Evolutionary conservation across 2,113 vertebrate species (phyloP).

Genomic region (Baryphthengus martii): DNA sequence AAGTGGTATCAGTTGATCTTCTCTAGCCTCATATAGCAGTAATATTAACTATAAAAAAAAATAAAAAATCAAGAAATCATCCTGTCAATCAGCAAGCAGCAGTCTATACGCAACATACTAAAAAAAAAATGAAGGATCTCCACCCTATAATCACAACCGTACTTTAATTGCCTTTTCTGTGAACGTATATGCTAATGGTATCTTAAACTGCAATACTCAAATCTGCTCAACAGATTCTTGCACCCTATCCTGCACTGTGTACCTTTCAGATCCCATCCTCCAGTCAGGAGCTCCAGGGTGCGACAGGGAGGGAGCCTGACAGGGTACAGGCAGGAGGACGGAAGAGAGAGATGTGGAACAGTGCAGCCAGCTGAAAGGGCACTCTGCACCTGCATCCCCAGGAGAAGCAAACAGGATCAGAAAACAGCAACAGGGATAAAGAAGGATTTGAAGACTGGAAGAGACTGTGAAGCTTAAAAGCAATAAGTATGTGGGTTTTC

Average conservation of each 20-base stretch:
- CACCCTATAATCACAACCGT: neutral
- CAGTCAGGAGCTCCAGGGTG: neutral
- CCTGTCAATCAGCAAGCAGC: neutral
- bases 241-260: accelerated
- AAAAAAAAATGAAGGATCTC: neutral
- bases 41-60: neutral
- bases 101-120: neutral
- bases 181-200: neutral
- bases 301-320: neutral
- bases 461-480: neutral
- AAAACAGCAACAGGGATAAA: neutral
- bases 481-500: neutral
- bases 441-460: neutral
- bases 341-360: neutral
- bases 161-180: neutral
- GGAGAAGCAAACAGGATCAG: accelerated
- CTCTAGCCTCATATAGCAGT: neutral
- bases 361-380: neutral
- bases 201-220: neutral
- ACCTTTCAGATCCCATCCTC: neutral
- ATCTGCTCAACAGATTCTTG: neutral
- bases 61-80: neutral
- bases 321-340: neutral
- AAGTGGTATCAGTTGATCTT: neutral
- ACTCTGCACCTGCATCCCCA: neutral